Base-by-base conservation (phyloP, 2,797 vertebrate species). In the Acipenser ruthenus region DNA sequence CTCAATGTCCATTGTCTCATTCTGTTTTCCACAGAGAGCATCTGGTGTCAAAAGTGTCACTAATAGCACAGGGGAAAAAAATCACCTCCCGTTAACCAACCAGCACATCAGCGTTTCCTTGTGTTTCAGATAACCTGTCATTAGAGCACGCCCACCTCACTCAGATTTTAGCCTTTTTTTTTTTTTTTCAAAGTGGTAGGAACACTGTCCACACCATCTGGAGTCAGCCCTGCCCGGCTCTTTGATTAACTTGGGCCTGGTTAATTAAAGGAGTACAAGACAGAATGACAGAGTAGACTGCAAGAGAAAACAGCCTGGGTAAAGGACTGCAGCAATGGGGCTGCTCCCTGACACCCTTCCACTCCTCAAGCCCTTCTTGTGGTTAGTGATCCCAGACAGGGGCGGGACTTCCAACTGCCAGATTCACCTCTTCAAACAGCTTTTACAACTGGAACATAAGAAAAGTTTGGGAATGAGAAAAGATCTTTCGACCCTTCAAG, bases 21-120 rank as follows among this genome's bases (percentile, higher is more conserved):
- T 75, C 69, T 69, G 81, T 88, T 5, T 91, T 86, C 82, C 87
- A 89, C 79, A 79, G 72, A 83, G 68, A 76, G 83, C 85, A 88
- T 86, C 84, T 88, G 84, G 78, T 82, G 75, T 86, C 86, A 86
- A 86, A 81, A 71, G 80, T 82, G 71, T 80, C 67, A 71, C 65
- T 58, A 56, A 76, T 62, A 70, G 74, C 75, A 77, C 75, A 76
- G 69, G 71, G 74, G 75, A 74, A 76, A 74, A 68, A 71, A 62
- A 71, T 69, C 71, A 69, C 71, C 71, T 66, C 67, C 64, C 62
- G 64, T 61, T 69, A 71, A 68, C 71, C 62, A 68, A 55, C 59
- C 52, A 65, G 62, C 62, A 52, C 52, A 47, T 37, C 53, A 62
- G 69, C 65, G 11, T 60, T 67, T 62, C 65, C 56, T 68, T 55